Base-by-base conservation (phyloP, 2,113 vertebrate species). In the Brienomyrus longianalis region DNA sequence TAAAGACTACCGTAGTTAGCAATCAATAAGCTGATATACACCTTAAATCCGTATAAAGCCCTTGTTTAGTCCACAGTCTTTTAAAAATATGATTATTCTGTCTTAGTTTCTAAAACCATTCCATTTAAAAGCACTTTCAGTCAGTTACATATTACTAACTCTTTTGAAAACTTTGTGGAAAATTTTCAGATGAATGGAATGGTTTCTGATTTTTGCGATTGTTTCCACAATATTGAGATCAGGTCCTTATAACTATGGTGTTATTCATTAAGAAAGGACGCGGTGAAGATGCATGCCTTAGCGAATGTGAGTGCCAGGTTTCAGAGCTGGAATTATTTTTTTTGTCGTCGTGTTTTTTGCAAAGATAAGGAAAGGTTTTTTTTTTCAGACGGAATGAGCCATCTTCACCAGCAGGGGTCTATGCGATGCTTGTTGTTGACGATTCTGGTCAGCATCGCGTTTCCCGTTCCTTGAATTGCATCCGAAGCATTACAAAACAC, bases 81-180 rank as follows among this genome's bases (percentile, higher is more conserved):
- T 90, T 92, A 66, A 92, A 83, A 87, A 9, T 91, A 91, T 91
- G 85, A 80, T 93, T 92, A 39, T 93, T 94, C 88, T 88, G 92
- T 80, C 90, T 93, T 89, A 89, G 52, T 89, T 96, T 96, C 95
- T 95, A 93, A 96, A 96, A 96, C 96, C 97, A 97, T 98, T 98
- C 97, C 97, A 96, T 96, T 94, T 96, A 91, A 96, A 96, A 97
- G 97, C 98, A 98, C 98, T 98, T 99, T 98, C 95, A 94, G 96
- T 96, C 96, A 95, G 95, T 95, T 93, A 94, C 95, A 94, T 93
- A 91, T 90, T 92, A 88, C 95, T 95, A 95, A 92, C 95, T 94
- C 80, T 89, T 93, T 93, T 93, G 90, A 92, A 94, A 93, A 93
- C 92, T 89, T 91, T 90, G 90, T 90, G 90, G 92, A 91, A 91